A percentile compares a stretch with the other conserved stretches of the same genome.
These are phyloP conservation scores for Tapirus indicus DNA, from an alignment of 2,797 vertebrate genomes.

Conservation along the genomic window DNA sequence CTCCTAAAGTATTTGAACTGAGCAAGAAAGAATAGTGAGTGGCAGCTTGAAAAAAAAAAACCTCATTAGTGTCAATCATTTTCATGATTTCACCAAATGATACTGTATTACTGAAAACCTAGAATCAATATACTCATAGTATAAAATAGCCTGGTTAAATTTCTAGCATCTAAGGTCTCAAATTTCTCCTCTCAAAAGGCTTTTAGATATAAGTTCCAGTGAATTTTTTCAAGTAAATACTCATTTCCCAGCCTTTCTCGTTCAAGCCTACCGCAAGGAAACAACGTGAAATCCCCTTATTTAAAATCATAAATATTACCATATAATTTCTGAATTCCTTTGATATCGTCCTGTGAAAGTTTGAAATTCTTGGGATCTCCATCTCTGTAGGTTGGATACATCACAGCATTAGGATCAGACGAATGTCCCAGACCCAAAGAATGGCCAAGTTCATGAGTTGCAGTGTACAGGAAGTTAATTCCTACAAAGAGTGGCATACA, in stretches of 20 bases:
- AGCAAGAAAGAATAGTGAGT: neutral
- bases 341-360: constrained; percentile 84
- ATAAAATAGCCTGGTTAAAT: neutral
- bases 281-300: neutral
- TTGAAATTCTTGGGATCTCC: constrained; percentile 65
- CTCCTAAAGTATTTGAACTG: neutral
- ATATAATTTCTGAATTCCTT: constrained; percentile 88
- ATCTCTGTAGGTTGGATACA: constrained; percentile 87
- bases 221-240: neutral
- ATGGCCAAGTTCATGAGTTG: constrained; percentile 91
- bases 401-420: constrained; percentile 82
- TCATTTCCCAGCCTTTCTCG: neutral
- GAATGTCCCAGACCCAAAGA: constrained; percentile 90
- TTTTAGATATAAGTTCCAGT: neutral
- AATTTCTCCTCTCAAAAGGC: neutral
- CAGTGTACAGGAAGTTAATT: constrained; percentile 86
- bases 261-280: neutral
- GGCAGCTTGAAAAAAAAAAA: neutral
- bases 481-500: constrained; percentile 73
- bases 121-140: neutral
- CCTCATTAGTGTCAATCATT: neutral
- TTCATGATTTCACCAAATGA: neutral
- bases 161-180: neutral
- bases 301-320: constrained; percentile 83
- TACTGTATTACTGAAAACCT: neutral